phyloP scores from a whole-genome alignment of 2,888 invertebrate species.

The Monopis laevigella region DNA sequence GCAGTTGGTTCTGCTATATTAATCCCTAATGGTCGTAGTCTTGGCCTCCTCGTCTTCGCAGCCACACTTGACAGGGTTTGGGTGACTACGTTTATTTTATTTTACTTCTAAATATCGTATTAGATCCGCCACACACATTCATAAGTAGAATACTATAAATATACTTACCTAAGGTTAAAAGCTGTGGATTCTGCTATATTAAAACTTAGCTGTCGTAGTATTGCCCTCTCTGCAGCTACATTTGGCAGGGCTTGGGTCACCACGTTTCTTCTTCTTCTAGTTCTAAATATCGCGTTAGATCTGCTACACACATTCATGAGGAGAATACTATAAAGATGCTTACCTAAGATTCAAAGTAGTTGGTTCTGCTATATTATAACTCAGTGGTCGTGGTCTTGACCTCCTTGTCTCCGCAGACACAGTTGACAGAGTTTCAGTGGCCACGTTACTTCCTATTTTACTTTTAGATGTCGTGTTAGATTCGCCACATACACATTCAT shows the following conservation, averaged over 20 bases:
- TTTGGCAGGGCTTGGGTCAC: constrained; percentile 78
- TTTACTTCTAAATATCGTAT: constrained; percentile 29
- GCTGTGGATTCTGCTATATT: too few relatives aligned
- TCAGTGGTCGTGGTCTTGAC: constrained; percentile 42
- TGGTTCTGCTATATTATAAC: constrained; percentile 42
- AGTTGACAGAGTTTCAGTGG: constrained; percentile 77
- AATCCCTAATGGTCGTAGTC: constrained; percentile 43
- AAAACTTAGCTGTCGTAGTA: constrained; percentile 41
- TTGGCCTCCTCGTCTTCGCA: constrained; percentile 67
- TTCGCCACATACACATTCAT: constrained; percentile 52
- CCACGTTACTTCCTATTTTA: constrained; percentile 67
- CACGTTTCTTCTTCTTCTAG: too few relatives aligned
- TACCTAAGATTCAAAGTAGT: constrained; percentile 53
- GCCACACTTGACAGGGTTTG: constrained; percentile 78
- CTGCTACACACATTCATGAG: too few relatives aligned
- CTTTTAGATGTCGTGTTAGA: constrained; percentile 28
- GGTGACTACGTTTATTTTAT: constrained; percentile 72
- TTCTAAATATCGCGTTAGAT: too few relatives aligned
- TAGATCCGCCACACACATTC: constrained; percentile 54
- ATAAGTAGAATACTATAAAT: too few relatives aligned
- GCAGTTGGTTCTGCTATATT: constrained; percentile 47
- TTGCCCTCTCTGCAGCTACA: constrained; percentile 72
- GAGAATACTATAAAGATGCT: too few relatives aligned
- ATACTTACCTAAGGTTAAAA: constrained; percentile 47
- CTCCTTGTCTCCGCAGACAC: constrained; percentile 73